A percentile compares a stretch with the other conserved stretches of the same genome.
Evolutionary conservation across 2,113 vertebrate species (phyloP).

Genomic region (Malurus cyaneus): DNA sequence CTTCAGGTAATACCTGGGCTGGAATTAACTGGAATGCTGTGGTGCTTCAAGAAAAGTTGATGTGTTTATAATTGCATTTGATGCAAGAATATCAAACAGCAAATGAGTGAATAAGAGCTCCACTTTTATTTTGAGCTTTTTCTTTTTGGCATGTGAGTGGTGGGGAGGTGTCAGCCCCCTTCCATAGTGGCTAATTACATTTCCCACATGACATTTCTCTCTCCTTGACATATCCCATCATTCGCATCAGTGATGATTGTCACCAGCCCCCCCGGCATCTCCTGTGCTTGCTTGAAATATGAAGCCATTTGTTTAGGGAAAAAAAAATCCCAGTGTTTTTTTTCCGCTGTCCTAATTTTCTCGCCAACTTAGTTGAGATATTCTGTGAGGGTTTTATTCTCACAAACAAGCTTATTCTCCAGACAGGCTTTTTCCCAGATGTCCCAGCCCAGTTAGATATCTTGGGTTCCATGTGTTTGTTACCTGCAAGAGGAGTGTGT

Average conservation of each 20-base stretch:
- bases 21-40: background rate
- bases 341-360: slow-evolving; percentile 21
- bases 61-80: background rate
- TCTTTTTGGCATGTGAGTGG: background rate
- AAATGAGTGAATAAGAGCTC: background rate
- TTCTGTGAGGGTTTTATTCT: background rate
- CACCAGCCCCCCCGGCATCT: slow-evolving; percentile 20
- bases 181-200: slow-evolving; percentile 32
- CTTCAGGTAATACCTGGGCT: background rate
- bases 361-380: background rate
- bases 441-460: background rate
- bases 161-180: background rate
- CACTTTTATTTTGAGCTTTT: background rate
- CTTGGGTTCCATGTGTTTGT: background rate
- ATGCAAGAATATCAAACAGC: background rate
- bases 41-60: background rate
- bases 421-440: background rate
- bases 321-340: background rate
- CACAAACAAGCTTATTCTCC: slow-evolving; percentile 29
- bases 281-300: slow-evolving; percentile 16
- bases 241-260: slow-evolving; percentile 55
- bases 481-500: background rate
- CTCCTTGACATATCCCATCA: slow-evolving; percentile 57
- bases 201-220: slow-evolving; percentile 60
- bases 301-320: slow-evolving; percentile 43